Conservation (phyloP, 2,888 invertebrate genomes). For the Cataglyphis rosenhaueri region DNA sequence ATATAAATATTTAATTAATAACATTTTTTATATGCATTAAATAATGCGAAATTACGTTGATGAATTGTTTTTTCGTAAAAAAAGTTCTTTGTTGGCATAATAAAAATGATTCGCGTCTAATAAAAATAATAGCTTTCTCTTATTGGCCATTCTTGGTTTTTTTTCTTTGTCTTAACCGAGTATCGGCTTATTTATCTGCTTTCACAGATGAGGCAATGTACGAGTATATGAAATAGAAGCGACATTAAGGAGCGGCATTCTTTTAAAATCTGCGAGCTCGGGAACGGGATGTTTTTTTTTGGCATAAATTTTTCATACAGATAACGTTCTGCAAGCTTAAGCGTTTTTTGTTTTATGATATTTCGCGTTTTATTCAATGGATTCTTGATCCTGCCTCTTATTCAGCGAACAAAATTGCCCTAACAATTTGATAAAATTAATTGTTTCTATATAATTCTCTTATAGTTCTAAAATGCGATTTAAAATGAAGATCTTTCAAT, state of each 20-base stretch:
- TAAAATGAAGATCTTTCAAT: not conserved
- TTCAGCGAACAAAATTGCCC: not conserved
- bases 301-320: conserved; percentile 8
- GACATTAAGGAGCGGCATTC: conserved; percentile 41
- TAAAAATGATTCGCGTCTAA: conserved; percentile 7
- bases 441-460: not conserved
- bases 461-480: not conserved
- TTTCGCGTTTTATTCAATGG: not conserved
- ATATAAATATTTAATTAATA: not conserved
- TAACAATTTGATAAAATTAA: conserved; percentile 6
- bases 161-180: conserved; percentile 55
- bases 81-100: not conserved
- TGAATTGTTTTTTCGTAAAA: not conserved
- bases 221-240: conserved; percentile 53
- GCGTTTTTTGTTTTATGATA: not conserved
- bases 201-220: conserved; percentile 21
- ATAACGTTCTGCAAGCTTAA: conserved; percentile 11
- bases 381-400: not conserved
- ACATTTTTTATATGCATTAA: not conserved
- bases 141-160: not conserved
- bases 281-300: not conserved
- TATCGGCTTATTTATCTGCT: conserved; percentile 35
- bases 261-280: conserved; percentile 19
- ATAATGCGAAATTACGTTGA: not conserved
- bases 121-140: not conserved